Percentiles rank a stretch among this genome's conserved stretches.
These are phyloP conservation scores for Chiloscyllium plagiosum DNA, from an alignment of 2,113 vertebrate genomes.

Conservation along the genomic window DNA sequence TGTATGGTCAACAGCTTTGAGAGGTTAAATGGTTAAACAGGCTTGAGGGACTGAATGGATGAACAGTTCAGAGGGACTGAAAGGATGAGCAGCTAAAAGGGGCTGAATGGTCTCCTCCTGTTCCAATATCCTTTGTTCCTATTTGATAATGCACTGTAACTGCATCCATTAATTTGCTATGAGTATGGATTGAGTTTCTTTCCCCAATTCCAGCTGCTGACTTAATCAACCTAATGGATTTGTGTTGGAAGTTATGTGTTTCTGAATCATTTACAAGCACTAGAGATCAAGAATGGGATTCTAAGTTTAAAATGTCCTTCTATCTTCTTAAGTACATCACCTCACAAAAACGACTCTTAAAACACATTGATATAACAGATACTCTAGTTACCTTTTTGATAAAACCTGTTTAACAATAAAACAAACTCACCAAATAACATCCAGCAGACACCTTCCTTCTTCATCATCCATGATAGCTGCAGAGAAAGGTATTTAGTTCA, in stretches of 20 bases:
- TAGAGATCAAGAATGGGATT: not conserved
- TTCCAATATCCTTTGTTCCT: not conserved
- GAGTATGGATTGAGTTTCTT: not conserved
- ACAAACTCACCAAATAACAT: conserved; percentile 67
- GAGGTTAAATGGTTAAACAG: not conserved
- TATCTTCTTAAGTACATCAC: not conserved
- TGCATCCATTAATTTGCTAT: not conserved
- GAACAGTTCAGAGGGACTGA: too few relatives aligned
- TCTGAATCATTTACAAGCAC: not conserved
- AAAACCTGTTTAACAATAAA: not conserved
- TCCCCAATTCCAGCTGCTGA: not conserved
- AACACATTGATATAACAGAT: not conserved
- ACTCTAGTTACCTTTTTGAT: not conserved
- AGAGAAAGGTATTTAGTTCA: not conserved
- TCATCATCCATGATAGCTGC: conserved; percentile 74
- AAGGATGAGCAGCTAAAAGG: not conserved
- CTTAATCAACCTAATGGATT: not conserved
- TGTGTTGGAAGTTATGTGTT: not conserved
- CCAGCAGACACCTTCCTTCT: conserved; percentile 71
- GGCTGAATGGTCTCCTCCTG: not conserved
- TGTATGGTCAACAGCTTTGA: not conserved
- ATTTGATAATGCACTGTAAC: not conserved
- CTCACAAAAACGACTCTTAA: not conserved
- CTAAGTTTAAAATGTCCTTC: not conserved
- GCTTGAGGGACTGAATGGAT: too few relatives aligned